These are phyloP conservation scores for Engystomops pustulosus DNA, from an alignment of 2,113 vertebrate species.

Conservation along the genomic window DNA sequence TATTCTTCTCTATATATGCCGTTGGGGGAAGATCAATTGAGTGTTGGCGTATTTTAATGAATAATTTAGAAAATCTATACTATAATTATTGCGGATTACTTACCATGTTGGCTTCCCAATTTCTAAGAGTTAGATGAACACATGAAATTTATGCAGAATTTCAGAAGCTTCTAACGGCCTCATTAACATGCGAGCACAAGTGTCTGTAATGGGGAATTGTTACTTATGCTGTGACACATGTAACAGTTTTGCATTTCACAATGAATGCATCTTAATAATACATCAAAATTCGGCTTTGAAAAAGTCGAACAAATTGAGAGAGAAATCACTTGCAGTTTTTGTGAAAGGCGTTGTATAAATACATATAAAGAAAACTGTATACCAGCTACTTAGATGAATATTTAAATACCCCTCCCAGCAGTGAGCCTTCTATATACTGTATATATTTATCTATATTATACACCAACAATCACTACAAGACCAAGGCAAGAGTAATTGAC, in stretches of 20 bases:
- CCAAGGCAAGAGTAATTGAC: not conserved
- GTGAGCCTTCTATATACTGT: not conserved
- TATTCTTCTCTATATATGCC: too few species aligned
- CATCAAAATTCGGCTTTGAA: not conserved
- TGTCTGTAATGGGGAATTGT: not conserved
- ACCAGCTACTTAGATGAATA: not conserved
- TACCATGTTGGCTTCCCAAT: not conserved
- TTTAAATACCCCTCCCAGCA: not conserved
- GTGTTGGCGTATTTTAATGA: not conserved
- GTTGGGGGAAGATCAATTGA: too few species aligned
- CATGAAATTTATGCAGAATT: not conserved
- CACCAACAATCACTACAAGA: not conserved
- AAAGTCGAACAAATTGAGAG: not conserved
- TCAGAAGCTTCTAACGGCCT: not conserved
- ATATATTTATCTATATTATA: not conserved
- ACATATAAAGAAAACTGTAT: not conserved
- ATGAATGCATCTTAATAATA: constrained; percentile 16
- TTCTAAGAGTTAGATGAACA: not conserved
- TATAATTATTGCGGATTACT: not conserved
- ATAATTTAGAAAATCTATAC: not conserved
- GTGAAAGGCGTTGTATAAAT: not conserved
- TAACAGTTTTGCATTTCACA: not conserved
- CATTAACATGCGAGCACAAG: not conserved
- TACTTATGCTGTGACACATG: not conserved
- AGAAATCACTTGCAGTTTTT: not conserved